Conservation (phyloP, 2,888 invertebrate species). For the Lasioglossum calceatum region DNA sequence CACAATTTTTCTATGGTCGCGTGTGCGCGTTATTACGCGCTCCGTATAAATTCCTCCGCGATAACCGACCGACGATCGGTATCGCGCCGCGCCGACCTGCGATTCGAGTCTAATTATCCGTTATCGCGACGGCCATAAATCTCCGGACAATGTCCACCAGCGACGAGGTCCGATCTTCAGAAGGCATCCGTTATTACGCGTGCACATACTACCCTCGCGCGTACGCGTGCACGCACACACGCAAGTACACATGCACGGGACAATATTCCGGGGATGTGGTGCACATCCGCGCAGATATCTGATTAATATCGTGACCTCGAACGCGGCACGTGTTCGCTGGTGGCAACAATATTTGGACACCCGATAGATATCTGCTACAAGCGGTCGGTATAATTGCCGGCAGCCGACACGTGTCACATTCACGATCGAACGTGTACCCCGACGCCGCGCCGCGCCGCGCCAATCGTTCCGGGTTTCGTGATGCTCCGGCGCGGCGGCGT, state of each 20-base stretch:
- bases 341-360: slow-evolving; percentile 67
- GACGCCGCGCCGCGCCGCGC: background rate
- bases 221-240: too few relatives aligned
- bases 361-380: slow-evolving; percentile 51
- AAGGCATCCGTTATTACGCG: slow-evolving; percentile 59
- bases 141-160: slow-evolving; percentile 49
- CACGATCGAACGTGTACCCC: slow-evolving; percentile 40
- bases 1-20: slow-evolving; percentile 9
- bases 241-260: background rate
- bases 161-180: slow-evolving; percentile 55
- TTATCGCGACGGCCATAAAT: slow-evolving; percentile 49
- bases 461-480: background rate
- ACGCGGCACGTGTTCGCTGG: slow-evolving; percentile 59
- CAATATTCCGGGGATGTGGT: slow-evolving; percentile 52
- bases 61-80: slow-evolving; percentile 45
- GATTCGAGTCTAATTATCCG: slow-evolving; percentile 58
- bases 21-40: background rate
- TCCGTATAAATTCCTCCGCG: slow-evolving; percentile 18
- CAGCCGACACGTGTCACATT: slow-evolving; percentile 52
- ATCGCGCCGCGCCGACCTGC: slow-evolving; percentile 13
- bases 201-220: background rate
- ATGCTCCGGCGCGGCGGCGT: background rate
- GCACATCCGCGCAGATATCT: slow-evolving; percentile 54
- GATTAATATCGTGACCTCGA: slow-evolving; percentile 57
- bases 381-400: slow-evolving; percentile 45